Conservation (phyloP, 2,113 vertebrate genomes). For the Colinus virginianus region DNA sequence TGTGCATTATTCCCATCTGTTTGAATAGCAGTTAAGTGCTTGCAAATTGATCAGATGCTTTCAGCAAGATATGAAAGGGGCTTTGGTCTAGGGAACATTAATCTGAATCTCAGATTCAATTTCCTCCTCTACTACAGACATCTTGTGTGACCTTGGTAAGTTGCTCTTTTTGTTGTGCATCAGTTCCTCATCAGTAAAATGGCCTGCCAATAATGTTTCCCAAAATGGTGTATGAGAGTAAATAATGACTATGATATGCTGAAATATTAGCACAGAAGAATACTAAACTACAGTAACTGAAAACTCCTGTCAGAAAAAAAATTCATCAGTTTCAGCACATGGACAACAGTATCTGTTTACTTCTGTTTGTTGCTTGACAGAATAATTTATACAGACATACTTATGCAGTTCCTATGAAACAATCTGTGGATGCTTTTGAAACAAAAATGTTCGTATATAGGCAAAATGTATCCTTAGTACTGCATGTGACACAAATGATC, state of each 20-base stretch:
- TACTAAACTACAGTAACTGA: not conserved
- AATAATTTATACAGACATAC: not conserved
- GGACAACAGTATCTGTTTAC: not conserved
- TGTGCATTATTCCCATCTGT: not conserved
- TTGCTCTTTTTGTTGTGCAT: not conserved
- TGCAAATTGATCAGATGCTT: constrained; percentile 50
- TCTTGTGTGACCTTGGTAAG: not conserved
- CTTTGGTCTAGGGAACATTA: not conserved
- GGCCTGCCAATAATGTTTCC: not conserved
- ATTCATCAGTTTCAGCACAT: not conserved
- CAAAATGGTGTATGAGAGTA: not conserved
- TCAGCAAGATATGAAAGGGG: not conserved
- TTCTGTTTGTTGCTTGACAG: not conserved
- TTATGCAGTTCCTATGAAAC: not conserved
- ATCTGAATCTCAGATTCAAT: constrained; percentile 11
- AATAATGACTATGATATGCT: not conserved
- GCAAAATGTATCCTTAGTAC: not conserved
- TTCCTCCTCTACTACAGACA: constrained; percentile 2
- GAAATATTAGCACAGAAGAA: not conserved
- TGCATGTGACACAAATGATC: not conserved
- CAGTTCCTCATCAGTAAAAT: not conserved
- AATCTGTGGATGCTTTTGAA: not conserved
- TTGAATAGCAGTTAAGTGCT: not conserved
- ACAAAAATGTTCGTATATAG: not conserved
- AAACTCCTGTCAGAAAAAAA: not conserved